These are phyloP conservation scores for Papilio dardanus DNA, from an alignment of 1,140 invertebrate species.

Conservation along the genomic window DNA sequence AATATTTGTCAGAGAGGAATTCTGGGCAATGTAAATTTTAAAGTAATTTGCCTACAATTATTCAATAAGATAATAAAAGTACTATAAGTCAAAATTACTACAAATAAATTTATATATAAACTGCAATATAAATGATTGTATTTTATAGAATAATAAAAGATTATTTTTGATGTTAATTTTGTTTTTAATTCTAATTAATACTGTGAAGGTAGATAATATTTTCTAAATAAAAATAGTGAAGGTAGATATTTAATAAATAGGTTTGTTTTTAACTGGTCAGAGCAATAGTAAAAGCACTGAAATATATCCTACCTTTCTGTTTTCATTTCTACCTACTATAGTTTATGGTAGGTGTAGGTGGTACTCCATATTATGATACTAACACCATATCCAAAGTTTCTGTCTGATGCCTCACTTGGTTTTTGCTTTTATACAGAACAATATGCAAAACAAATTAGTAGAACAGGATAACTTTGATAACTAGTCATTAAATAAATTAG, in stretches of 20 bases:
- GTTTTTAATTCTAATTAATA: not conserved
- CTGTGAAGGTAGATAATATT: no score
- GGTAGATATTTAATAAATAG: no score
- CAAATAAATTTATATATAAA: not conserved
- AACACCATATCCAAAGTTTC: no score
- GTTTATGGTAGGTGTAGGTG: no score
- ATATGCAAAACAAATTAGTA: not conserved
- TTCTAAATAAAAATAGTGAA: no score
- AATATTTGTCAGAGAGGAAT: not conserved
- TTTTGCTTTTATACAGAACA: not conserved
- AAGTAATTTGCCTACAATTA: not conserved
- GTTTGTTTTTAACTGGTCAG: no score
- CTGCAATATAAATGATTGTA: not conserved
- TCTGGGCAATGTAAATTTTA: not conserved
- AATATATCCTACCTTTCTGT: no score
- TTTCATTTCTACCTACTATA: no score
- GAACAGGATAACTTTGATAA: not conserved
- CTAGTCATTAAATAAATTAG: not conserved
- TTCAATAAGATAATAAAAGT: not conserved
- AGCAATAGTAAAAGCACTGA: no score
- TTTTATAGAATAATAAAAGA: not conserved
- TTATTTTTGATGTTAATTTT: not conserved
- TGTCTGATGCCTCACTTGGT: not conserved
- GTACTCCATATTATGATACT: no score
- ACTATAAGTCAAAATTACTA: not conserved